Evolutionary conservation across 2,113 vertebrate species (phyloP).

Genomic region (Anhinga rufa): DNA sequence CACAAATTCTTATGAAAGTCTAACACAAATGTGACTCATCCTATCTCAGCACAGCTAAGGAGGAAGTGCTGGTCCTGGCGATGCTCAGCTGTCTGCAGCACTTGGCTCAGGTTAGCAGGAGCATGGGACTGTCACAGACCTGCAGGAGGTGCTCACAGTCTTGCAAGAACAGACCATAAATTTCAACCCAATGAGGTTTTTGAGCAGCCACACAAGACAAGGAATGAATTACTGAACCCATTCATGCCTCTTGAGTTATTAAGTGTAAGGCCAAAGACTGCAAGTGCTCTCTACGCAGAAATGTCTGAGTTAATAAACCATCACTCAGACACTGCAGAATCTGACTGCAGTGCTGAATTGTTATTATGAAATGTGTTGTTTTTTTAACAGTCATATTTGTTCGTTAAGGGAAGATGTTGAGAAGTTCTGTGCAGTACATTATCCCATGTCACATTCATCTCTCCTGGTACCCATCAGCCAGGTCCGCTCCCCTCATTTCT

Average conservation of each 20-base stretch:
- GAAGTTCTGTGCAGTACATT: background rate
- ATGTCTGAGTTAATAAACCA: constrained; percentile 63
- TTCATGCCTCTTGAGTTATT: constrained; percentile 64
- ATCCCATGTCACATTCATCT: background rate
- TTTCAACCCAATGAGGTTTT: constrained; percentile 15
- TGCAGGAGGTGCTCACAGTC: constrained; percentile 27
- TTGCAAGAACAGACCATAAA: constrained; percentile 25
- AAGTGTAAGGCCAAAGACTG: constrained; percentile 58
- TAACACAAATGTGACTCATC: background rate
- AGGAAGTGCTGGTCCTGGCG: background rate
- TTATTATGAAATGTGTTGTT: background rate
- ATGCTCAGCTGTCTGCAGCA: background rate
- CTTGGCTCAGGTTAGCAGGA: background rate
- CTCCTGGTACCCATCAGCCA: background rate
- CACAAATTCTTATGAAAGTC: background rate
- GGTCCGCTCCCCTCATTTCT: background rate
- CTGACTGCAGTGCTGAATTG: background rate
- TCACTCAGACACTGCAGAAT: constrained; percentile 37
- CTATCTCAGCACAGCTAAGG: background rate
- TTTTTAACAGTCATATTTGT: background rate
- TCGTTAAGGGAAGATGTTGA: background rate
- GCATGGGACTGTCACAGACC: background rate
- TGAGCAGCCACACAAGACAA: constrained; percentile 37
- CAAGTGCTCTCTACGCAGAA: constrained; percentile 41
- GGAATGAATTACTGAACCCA: constrained; percentile 52